Evolutionary conservation across 1,140 invertebrate genomes (phyloP).

Genomic region (Scaptodrosophila lebanonensis): DNA sequence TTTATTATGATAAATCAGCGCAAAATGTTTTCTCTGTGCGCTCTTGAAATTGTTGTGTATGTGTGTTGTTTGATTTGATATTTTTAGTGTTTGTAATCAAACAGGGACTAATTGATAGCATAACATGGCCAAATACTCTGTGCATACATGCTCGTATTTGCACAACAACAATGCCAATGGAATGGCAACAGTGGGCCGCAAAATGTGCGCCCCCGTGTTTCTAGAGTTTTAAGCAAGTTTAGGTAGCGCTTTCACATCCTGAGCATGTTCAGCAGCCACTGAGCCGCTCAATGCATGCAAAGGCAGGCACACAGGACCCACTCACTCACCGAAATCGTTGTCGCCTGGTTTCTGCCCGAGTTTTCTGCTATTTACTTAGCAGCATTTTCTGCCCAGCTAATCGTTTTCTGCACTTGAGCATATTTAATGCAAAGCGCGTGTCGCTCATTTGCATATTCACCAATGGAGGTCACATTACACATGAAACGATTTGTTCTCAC

Average conservation of each 20-base stretch:
- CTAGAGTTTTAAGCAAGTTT: too few relatives aligned
- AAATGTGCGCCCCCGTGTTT: too few relatives aligned
- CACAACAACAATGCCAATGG: conserved; percentile 34
- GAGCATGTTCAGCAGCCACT: background rate
- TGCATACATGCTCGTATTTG: conserved; percentile 37
- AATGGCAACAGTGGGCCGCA: background rate
- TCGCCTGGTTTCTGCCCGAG: background rate
- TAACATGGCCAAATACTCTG: conserved; percentile 43
- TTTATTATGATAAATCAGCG: conserved; percentile 73
- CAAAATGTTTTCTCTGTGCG: conserved; percentile 2
- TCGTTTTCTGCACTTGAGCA: conserved; percentile 62
- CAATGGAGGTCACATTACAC: too few relatives aligned
- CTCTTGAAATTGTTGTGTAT: background rate
- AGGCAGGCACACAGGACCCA: conserved; percentile 26
- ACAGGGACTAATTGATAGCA: conserved; percentile 59
- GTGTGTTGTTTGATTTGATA: conserved; percentile 49
- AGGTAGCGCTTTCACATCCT: background rate
- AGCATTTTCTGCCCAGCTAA: conserved; percentile 64
- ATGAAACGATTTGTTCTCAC: conserved; percentile 44
- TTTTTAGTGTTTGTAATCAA: conserved; percentile 70
- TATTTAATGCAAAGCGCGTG: conserved; percentile 63
- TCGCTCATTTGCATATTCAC: conserved; percentile 62
- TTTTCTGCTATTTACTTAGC: conserved; percentile 67
- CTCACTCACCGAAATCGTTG: background rate
- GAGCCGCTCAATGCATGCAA: conserved; percentile 32